These are phyloP conservation scores for Anastatus disparis DNA, from an alignment of 1,140 invertebrate genomes.

Conservation along the genomic window DNA sequence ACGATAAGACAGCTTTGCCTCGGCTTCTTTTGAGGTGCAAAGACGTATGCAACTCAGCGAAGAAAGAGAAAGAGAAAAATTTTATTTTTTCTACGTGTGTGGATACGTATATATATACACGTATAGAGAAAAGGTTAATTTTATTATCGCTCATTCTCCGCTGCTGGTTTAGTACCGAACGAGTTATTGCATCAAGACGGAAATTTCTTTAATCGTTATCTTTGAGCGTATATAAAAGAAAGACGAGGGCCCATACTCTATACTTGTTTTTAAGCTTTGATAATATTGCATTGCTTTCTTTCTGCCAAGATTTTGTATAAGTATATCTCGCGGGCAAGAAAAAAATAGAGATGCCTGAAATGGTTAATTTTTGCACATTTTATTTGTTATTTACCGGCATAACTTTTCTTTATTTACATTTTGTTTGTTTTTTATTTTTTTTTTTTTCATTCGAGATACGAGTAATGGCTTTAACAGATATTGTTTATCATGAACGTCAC, in stretches of 20 bases:
- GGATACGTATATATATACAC: too few relatives aligned
- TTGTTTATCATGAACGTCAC: constrained; percentile 23
- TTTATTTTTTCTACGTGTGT: neutral
- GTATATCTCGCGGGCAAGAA: neutral
- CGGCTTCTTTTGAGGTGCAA: neutral
- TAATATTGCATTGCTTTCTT: constrained; percentile 12
- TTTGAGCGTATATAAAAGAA: neutral
- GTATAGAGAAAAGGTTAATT: constrained; percentile 23
- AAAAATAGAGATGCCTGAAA: too few relatives aligned
- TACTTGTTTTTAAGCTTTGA: constrained; percentile 8
- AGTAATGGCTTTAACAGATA: constrained; percentile 37
- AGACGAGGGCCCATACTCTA: neutral
- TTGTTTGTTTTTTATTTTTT: neutral
- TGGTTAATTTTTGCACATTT: too few relatives aligned
- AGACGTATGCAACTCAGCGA: neutral
- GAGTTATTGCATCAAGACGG: constrained; percentile 28
- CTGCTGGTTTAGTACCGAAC: neutral
- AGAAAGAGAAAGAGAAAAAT: neutral
- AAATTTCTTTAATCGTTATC: constrained; percentile 29
- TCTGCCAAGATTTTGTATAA: neutral
- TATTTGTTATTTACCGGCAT: too few relatives aligned
- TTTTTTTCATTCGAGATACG: neutral
- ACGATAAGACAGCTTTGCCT: constrained; percentile 22
- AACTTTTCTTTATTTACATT: neutral
- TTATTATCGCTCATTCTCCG: constrained; percentile 36